Evolutionary conservation across 37 sponge, comb jelly and placozoan genomes (phyloP), one percentile per base, ranked within the genome.

Genomic region (Beroe ovata): DNA sequence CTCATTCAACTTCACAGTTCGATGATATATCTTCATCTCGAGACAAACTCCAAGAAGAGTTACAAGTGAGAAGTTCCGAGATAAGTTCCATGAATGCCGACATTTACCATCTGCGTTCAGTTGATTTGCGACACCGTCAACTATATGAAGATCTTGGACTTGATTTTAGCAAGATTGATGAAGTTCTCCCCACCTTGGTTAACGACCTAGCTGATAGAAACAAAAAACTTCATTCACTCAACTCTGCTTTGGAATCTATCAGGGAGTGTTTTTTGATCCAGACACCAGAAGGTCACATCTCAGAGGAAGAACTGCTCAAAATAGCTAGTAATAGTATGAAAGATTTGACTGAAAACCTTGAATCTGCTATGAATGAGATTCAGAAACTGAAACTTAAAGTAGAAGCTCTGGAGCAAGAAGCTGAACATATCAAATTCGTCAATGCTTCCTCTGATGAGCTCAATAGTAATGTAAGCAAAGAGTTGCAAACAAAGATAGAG

Each of bases 171-270:
- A 66, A 32, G 36, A 26, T 66, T 32, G 36, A 32, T 19, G 69
- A 66, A 32, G 36, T 66, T 66, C 69, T 66, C 34, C 69, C 69
- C 29, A 66, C 29, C 14, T 37, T 66, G 3, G 69, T 66, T 8
- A 47, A 47, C 11, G 54, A 47, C 11, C 54, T 47, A 47, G 11
- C 54, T 47, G 54, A 47, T 47, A 47, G 11, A 47, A 11, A 16
- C 11, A 47, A 47, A 16, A 11, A 47, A 16, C 11, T 47, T 6
- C 6, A 47, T 6, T 47, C 54, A 47, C 6, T 47, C 54, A 47
- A 47, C 54, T 47, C 54, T 11, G n/a, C n/a, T n/a, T n/a, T n/a
- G n/a, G n/a, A n/a, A n/a, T n/a, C n/a, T n/a, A n/a, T n/a, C n/a
- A n/a, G n/a, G n/a, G n/a, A n/a, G n/a, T n/a, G n/a, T n/a, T n/a